phyloP scores from a whole-genome alignment of 2,113 vertebrate genomes.

The Rhegmatorhina hoffmannsi region DNA sequence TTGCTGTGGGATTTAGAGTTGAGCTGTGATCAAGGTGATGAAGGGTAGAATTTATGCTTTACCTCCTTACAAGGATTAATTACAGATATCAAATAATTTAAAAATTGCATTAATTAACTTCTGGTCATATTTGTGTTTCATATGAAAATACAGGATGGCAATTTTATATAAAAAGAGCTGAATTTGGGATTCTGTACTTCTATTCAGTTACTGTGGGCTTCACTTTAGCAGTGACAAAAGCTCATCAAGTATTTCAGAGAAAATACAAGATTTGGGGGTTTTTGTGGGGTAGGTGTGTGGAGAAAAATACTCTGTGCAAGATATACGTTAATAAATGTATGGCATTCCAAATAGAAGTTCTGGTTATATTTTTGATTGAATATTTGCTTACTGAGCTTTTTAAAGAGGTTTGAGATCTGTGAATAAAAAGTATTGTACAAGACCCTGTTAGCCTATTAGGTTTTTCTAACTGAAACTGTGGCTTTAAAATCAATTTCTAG shows the following conservation, averaged over 20 bases:
- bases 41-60: neutral
- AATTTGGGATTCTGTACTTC: neutral
- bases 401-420: neutral
- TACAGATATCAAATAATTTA: rapidly evolving
- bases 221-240: neutral
- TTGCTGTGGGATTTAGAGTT: neutral
- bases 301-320: neutral
- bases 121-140: neutral
- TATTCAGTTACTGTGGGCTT: neutral
- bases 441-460: neutral
- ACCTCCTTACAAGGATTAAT: neutral
- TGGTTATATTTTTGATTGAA: neutral
- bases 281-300: neutral
- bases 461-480: neutral
- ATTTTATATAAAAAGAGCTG: neutral
- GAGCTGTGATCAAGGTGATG: neutral
- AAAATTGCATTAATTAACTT: neutral
- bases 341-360: neutral
- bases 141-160: neutral
- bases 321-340: neutral
- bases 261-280: neutral
- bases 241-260: neutral
- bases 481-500: neutral
- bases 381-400: neutral
- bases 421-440: neutral